Conservation (phyloP, 2,113 vertebrate genomes). For the Agapornis roseicollis region DNA sequence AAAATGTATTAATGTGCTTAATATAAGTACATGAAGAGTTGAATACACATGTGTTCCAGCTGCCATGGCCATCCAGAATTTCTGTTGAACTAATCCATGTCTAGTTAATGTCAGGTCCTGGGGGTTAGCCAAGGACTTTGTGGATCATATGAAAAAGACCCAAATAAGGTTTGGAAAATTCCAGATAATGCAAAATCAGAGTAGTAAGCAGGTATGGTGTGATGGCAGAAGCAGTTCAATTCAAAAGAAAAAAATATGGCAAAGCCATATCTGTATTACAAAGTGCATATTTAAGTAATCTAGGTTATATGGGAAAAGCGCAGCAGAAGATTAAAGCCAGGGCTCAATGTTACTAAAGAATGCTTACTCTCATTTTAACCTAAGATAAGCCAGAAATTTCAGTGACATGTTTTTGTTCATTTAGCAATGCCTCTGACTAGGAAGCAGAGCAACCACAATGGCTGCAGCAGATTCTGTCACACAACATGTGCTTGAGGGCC, state of each 20-base stretch:
- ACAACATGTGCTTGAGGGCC: not conserved
- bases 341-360: not conserved
- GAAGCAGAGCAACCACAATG: not conserved
- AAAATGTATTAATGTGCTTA: not conserved
- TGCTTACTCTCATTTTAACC: not conserved
- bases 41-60: not conserved
- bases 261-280: not conserved
- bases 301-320: not conserved
- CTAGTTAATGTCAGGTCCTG: not conserved
- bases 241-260: not conserved
- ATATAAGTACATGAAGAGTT: not conserved
- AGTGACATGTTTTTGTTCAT: not conserved
- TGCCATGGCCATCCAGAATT: not conserved
- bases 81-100: not conserved
- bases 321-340: not conserved
- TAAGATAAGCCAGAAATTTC: not conserved
- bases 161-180: not conserved
- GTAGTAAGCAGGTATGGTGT: not conserved
- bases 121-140: not conserved
- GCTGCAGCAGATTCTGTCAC: not conserved
- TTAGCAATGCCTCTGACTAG: not conserved
- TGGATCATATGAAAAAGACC: not conserved
- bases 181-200: not conserved
- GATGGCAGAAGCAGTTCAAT: not conserved
- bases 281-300: not conserved